Evolutionary conservation across 2,113 vertebrate genomes (phyloP).

Genomic region (Austrofundulus limnaeus): DNA sequence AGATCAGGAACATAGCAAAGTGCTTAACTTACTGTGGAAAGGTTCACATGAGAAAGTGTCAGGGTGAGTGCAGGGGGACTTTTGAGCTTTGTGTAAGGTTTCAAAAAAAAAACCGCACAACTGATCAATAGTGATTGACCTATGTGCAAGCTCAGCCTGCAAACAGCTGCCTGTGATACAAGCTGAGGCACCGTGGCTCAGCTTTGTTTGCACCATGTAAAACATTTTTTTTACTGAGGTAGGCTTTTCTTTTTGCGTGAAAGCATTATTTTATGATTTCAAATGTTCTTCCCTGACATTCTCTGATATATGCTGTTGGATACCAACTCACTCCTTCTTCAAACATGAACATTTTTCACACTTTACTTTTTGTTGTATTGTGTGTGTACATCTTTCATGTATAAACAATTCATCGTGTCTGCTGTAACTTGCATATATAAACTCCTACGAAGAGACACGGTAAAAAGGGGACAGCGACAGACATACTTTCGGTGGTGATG

Average conservation of each 20-base stretch:
- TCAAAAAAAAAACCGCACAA: slow-evolving; percentile 42
- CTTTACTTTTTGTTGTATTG: not conserved
- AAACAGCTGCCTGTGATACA: slow-evolving; percentile 47
- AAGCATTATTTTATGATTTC: not conserved
- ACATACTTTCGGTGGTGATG: slow-evolving; percentile 7
- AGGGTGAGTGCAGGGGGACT: slow-evolving; percentile 32
- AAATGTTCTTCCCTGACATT: too few species aligned
- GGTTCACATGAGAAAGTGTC: slow-evolving; percentile 69
- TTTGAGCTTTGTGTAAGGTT: slow-evolving; percentile 49
- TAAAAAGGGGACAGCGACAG: slow-evolving; percentile 15
- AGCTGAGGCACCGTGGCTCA: not conserved
- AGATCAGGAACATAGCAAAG: slow-evolving; percentile 48
- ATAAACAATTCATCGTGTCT: not conserved
- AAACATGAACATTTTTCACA: not conserved
- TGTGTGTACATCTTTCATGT: not conserved
- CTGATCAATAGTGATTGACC: slow-evolving; percentile 56
- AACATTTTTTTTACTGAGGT: not conserved
- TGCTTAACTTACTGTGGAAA: slow-evolving; percentile 47
- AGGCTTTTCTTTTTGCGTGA: not conserved
- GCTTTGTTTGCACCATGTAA: not conserved
- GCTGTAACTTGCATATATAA: not conserved
- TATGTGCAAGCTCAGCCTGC: slow-evolving; percentile 28
- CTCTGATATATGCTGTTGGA: not conserved
- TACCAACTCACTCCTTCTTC: not conserved
- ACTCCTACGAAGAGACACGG: not conserved